phyloP scores from a whole-genome alignment of 1,140 invertebrate genomes.

The Drosophila nasuta region DNA sequence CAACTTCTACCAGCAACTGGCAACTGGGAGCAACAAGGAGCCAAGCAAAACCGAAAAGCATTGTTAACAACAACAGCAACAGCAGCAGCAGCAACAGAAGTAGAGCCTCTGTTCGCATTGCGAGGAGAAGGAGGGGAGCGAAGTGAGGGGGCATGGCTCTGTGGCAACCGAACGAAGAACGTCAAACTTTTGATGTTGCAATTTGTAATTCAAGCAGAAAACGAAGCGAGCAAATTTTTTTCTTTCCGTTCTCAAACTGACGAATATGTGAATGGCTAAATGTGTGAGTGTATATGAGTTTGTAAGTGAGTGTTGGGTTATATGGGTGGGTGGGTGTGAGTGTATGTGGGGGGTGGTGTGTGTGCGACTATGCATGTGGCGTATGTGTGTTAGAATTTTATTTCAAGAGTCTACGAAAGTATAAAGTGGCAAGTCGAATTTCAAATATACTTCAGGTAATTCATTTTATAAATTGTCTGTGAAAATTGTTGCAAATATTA shows the following conservation, averaged over 20 bases:
- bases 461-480: neutral
- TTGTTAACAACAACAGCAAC: constrained; percentile 76
- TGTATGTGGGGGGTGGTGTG: constrained; percentile 10
- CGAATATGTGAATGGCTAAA: constrained; percentile 66
- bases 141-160: neutral
- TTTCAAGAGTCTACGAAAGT: constrained; percentile 47
- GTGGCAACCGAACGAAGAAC: constrained; percentile 67
- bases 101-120: constrained; percentile 16
- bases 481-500: neutral
- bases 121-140: neutral
- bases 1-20: constrained; percentile 25
- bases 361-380: neutral
- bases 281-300: constrained; percentile 42
- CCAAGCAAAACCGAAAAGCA: constrained; percentile 65
- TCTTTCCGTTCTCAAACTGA: constrained; percentile 40
- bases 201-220: constrained; percentile 84
- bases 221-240: constrained; percentile 79
- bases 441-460: constrained; percentile 25
- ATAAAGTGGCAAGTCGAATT: constrained; percentile 45
- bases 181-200: constrained; percentile 84
- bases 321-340: neutral
- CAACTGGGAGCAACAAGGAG: constrained; percentile 34
- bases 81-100: constrained; percentile 50
- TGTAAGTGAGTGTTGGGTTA: constrained; percentile 35
- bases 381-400: constrained; percentile 60